These are phyloP conservation scores for Tanytarsus gracilentus DNA, from an alignment of 2,888 invertebrate species.

Conservation along the genomic window DNA sequence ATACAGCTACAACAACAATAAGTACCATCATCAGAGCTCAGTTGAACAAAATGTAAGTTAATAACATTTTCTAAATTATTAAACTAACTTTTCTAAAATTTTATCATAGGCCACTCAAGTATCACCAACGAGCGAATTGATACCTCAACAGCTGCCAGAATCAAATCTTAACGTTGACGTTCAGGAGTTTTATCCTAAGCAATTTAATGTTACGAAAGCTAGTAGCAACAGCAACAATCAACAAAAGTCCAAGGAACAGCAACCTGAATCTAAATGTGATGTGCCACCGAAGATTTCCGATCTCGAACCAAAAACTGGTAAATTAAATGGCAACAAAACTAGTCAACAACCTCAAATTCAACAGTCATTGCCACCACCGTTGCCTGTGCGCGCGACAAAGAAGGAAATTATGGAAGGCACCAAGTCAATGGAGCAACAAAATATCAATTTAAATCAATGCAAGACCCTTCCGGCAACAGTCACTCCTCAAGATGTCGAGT, in stretches of 20 bases:
- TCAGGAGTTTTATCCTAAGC: constrained; percentile 17
- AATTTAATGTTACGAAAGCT: background rate
- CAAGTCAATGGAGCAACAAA: constrained; percentile 24
- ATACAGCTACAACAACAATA: too few species aligned
- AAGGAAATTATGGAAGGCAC: constrained; percentile 23
- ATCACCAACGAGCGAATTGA: background rate
- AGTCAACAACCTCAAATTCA: background rate
- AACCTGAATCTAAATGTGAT: background rate
- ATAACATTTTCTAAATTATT: background rate
- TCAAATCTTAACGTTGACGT: constrained; percentile 23
- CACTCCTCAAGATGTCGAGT: constrained; percentile 9
- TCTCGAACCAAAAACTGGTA: background rate
- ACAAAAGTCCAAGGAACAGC: background rate
- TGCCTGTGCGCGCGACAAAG: constrained; percentile 12
- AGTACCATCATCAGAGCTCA: background rate
- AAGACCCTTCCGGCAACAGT: background rate
- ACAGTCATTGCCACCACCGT: too few species aligned
- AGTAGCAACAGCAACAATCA: background rate
- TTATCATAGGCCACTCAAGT: background rate
- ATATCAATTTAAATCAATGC: constrained; percentile 20
- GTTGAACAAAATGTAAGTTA: constrained; percentile 17
- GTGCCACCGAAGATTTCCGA: background rate
- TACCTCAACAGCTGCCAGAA: too few species aligned
- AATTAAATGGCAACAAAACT: background rate
- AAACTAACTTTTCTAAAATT: background rate